Evolutionary conservation across 2,113 vertebrate species (phyloP).

Genomic region (Cololabis saira): DNA sequence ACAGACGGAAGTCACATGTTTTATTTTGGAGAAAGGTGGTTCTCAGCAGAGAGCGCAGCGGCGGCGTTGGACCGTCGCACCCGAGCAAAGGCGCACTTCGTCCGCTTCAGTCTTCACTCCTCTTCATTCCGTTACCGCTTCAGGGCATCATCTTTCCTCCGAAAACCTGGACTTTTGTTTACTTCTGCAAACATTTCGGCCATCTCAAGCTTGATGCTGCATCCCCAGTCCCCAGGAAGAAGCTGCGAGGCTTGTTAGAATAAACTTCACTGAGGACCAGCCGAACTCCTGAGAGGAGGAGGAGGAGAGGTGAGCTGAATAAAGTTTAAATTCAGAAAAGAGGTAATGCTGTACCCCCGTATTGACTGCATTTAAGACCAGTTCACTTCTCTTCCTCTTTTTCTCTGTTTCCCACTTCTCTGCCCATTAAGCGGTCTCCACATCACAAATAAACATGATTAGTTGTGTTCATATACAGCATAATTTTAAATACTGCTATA

Average conservation of each 20-base stretch:
- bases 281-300: not conserved
- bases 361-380: not conserved
- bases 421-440: too few relatives aligned
- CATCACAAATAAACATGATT: too few relatives aligned
- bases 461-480: too few relatives aligned
- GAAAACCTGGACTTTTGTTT: not conserved
- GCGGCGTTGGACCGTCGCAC: too few relatives aligned
- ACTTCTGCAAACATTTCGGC: not conserved
- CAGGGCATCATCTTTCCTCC: accelerated
- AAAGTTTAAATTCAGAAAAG: not conserved
- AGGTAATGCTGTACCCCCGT: not conserved
- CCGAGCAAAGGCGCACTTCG: too few relatives aligned
- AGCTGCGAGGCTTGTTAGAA: slow-evolving; percentile 33
- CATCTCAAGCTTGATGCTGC: slow-evolving; percentile 19
- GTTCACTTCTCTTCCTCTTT: slow-evolving; percentile 44
- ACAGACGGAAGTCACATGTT: not conserved
- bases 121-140: not conserved
- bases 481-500: too few relatives aligned
- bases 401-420: slow-evolving; percentile 34
- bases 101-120: not conserved
- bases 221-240: not conserved
- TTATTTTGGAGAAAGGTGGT: not conserved
- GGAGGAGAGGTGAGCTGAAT: slow-evolving; percentile 21
- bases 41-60: too few relatives aligned
- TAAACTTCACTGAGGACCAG: not conserved